Conservation (phyloP, 2,888 invertebrate genomes). For the Callinectes sapidus region DNA sequence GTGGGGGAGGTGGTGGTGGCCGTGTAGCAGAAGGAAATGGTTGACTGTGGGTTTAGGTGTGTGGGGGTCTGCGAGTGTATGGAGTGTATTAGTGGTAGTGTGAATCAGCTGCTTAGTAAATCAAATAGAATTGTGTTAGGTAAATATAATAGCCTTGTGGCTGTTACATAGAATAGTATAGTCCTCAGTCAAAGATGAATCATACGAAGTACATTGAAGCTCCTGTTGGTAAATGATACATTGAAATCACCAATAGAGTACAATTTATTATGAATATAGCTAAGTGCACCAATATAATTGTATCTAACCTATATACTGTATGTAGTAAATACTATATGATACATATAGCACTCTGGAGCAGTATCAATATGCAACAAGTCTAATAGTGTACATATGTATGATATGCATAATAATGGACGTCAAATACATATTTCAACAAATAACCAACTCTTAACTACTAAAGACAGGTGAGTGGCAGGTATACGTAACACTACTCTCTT, state of each 20-base stretch:
- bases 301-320: slow-evolving; percentile 22
- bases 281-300: slow-evolving; percentile 34
- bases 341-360: slow-evolving; percentile 42
- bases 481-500: neutral
- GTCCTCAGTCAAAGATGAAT: neutral
- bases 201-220: neutral
- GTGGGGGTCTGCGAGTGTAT: slow-evolving; percentile 29
- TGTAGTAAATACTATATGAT: slow-evolving; percentile 47
- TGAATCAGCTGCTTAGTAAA: neutral
- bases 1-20: neutral
- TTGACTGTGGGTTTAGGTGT: slow-evolving; percentile 10
- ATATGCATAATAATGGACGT: slow-evolving; percentile 45
- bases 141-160: neutral
- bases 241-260: neutral
- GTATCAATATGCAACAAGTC: slow-evolving; percentile 11
- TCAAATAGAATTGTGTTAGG: neutral
- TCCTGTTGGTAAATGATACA: neutral
- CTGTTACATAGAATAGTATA: neutral
- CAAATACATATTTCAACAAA: slow-evolving; percentile 31
- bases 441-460: neutral
- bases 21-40: neutral
- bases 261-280: slow-evolving; percentile 40
- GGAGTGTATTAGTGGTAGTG: neutral
- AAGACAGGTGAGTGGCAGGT: slow-evolving; percentile 15
- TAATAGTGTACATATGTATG: slow-evolving; percentile 28